Base-by-base conservation (phyloP, 2,113 vertebrate genomes). In the Scolopax mira region DNA sequence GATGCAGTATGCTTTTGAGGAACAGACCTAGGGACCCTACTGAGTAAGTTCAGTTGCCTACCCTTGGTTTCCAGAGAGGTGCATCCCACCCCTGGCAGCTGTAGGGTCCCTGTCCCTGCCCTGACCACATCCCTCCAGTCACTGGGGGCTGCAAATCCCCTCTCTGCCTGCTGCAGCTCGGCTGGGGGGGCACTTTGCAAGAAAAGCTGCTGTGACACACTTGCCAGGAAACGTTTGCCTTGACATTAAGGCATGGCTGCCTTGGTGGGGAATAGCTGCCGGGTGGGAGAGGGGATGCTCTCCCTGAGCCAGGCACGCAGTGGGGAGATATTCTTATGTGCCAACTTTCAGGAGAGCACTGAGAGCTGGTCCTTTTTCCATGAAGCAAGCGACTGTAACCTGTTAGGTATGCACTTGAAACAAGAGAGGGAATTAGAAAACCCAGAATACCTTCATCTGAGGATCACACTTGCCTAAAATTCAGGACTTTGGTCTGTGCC, bases 91-190 rank as follows among this genome's bases (percentile, higher is more conserved):
- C 31, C 58, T 2, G 2, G 37, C 73, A 52, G 44, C 18, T 37
- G 23, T 42, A 35, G 41, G 64, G 31, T 49, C 41, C 24, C 8
- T 33, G 37, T 65, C 44, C 58, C 73, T 79, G 44, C 37, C 58
- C 51, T 2, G 2, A 24, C 35, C 3, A 1, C 41, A 71, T 42
- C 72, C 1, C 3, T 57, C 35, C 65, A 19, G 11, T 14, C 42
- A 55, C 72, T 49, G 64, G 35, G 48, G 2, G 2, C 41, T 57
- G 55, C 55, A 42, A 14, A 70, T 35, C 57, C n/a, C 48, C 1
- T 0, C 25, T 42, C n/a, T 64, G 41, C n/a, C 79, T 0, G 3
- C 35, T 2, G 0, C 1, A 1, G 72, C 48, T 55, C n/a, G 48
- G 55, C 41, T 54, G 30, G 24, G 31, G 31, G 3, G 2, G n/a